Base-by-base conservation (phyloP, 2,888 invertebrate genomes). In the Odontomyia ornata region DNA sequence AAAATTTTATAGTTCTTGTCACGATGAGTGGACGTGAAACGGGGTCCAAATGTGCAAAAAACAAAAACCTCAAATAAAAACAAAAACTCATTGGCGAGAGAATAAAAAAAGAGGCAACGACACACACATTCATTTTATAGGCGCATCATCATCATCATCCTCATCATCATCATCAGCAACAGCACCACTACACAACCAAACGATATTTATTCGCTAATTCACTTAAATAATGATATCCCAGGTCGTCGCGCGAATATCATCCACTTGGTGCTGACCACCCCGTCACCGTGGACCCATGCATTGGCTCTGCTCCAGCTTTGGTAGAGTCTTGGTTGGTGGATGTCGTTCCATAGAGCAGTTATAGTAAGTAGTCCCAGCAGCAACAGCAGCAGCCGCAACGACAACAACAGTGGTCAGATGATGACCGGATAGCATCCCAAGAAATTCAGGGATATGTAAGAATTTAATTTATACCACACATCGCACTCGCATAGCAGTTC, bases 171-270 rank as follows among this genome's bases (percentile, higher is more conserved):
- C 57, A 57, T 36, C 36, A 36, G 3, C 36, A 36, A 5, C 36
- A 36, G 36, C 36, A 36, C 57, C 23, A 57, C 57, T 23, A 57
- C 9, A 7, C 27, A 62, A 27, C 27, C 62, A 28, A 62, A 23
- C 62, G 27, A 28, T 27, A 62, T 62, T 62, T 62, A 62, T 28
- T 62, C 23, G 62, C 62, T 62, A 62, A 62, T 62, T 62, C 62
- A 62, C 62, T 62, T 28, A 62, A 62, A 62, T 62, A 28, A 62
- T 62, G 27, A 62, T 62, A 62, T 28, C 62, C 62, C 25, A 62
- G 60, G 60, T 62, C 62, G 28, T 25, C 28, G 62, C 28, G 25
- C 52, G 52, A 4, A 18, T 52, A 52, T 18, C 23, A 18, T 21
- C 60, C 62, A 27, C 7, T 62, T 62, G 62, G 62, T 62, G 62